Evolutionary conservation across 2,797 vertebrate species (phyloP), one percentile per base, ranked within the genome.

Genomic region (Hippoglossus hippoglossus): DNA sequence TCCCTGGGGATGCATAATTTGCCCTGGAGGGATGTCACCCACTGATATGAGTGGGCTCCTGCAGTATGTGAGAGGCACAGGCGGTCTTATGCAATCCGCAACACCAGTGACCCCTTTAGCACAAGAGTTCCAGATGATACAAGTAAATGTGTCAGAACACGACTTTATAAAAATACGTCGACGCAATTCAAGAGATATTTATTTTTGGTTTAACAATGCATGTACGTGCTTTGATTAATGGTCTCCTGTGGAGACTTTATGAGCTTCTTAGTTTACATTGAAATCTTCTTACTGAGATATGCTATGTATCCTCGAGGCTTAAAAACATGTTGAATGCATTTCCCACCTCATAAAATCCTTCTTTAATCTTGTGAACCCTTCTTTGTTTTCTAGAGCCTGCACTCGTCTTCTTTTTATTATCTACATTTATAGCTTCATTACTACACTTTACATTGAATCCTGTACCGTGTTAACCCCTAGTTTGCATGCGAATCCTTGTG

Each of bases 11-110:
- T 49, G 64, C 84, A 75, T 78, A 67, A 75, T 75, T 86, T 64
- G 72, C 51, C 86, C 84, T 64, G 57, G 49, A 85, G 89, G 85
- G 83, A 80, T 67, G 71, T 83, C 89, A 85, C 83, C 84, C 89
- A 86, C 91, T 84, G 85, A 84, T 76, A 69, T 64, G 86, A 89
- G 82, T 86, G 83, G 85, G 89, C 66, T 86, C 64, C 63, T 56
- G 71, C 78, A 77, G 63, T 61, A 79, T 81, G 73, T 28, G 75
- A 80, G 74, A 59, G 71, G 18, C 67, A 49, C 58, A 75, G 64
- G 82, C 71, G 39, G 77, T 52, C 62, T 81, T 86, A 85, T 59
- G 73, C 66, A 83, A 89, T 55, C 65, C 51, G 21, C 62, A 49
- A 63, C 79, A 79, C 55, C 77, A 54, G 65, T 51, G 49, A 25